phyloP scores from a whole-genome alignment of 1,140 invertebrate species.

The Stratiolaelaps scimitus region DNA sequence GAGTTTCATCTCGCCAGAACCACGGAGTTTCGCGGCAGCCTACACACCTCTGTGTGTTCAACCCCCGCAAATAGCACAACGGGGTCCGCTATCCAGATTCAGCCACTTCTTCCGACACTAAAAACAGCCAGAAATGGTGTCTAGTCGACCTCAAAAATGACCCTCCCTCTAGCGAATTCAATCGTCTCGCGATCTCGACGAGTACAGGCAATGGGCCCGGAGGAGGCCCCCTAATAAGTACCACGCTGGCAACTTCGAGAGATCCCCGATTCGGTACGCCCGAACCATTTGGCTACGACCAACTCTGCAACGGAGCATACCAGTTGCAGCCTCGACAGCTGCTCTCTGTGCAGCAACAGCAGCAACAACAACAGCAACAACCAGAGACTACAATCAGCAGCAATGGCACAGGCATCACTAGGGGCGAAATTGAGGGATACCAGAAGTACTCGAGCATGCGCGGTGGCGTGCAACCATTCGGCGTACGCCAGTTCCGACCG shows the following conservation, averaged over 20 bases:
- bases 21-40: constrained; percentile 26
- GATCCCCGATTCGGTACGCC: constrained; percentile 2
- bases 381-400: not conserved
- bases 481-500: no score
- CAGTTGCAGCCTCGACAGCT: constrained; percentile 16
- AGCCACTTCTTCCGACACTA: constrained; percentile 3
- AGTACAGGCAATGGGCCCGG: constrained; percentile 23
- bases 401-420: not conserved
- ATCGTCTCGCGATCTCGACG: constrained; percentile 16
- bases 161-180: not conserved
- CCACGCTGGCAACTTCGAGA: not conserved
- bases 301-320: not conserved
- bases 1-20: constrained; percentile 13
- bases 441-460: no score
- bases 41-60: not conserved
- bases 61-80: constrained; percentile 4
- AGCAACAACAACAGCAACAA: constrained; percentile 4
- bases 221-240: not conserved
- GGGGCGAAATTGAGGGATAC: not conserved
- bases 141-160: constrained; percentile 9
- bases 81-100: constrained; percentile 5
- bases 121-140: constrained; percentile 24
- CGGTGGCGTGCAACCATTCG: no score
- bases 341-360: not conserved
- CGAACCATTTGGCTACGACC: constrained; percentile 16